A percentile compares a stretch with the other conserved stretches of the same genome.
phyloP scores from a whole-genome alignment of 2,888 invertebrate species.

The Caenorhabditis doughertyi region DNA sequence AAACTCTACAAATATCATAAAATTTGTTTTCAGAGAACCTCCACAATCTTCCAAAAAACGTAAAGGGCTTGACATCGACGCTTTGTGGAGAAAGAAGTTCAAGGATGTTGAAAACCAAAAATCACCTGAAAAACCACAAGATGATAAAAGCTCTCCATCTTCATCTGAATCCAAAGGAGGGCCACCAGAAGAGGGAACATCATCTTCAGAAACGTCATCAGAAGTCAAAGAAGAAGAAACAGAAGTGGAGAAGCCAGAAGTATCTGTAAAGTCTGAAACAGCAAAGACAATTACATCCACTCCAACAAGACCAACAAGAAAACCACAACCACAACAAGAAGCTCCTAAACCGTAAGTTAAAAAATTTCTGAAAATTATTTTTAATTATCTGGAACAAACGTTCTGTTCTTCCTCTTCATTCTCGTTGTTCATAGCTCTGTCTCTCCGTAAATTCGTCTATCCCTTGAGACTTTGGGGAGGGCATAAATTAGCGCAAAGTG shows the following conservation, averaged over 20 bases:
- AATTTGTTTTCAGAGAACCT: conserved; percentile 3
- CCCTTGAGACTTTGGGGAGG: conserved; percentile 40
- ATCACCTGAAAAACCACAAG: conserved; percentile 21
- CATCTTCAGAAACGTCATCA: background rate
- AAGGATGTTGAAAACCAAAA: conserved; percentile 45
- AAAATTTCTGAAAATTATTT: background rate
- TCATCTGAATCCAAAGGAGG: background rate
- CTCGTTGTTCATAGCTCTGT: background rate
- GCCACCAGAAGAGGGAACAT: background rate
- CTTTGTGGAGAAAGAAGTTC: conserved; percentile 60
- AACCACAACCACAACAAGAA: background rate
- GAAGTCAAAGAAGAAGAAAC: background rate
- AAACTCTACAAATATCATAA: no score
- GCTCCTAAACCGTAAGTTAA: conserved; percentile 7
- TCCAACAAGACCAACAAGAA: background rate
- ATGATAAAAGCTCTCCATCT: background rate
- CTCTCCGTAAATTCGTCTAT: conserved; percentile 8
- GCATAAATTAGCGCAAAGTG: conserved; percentile 48
- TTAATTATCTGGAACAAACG: background rate
- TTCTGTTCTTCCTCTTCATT: background rate
- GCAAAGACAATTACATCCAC: background rate
- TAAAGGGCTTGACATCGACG: conserved; percentile 59
- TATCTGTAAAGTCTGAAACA: background rate
- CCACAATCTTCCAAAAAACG: conserved; percentile 36
- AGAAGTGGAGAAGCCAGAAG: background rate